Evolutionary conservation across 64 coral and sea anemone genomes (phyloP), one percentile per base, ranked within the genome.

Genomic region (Pocillopora verrucosa): DNA sequence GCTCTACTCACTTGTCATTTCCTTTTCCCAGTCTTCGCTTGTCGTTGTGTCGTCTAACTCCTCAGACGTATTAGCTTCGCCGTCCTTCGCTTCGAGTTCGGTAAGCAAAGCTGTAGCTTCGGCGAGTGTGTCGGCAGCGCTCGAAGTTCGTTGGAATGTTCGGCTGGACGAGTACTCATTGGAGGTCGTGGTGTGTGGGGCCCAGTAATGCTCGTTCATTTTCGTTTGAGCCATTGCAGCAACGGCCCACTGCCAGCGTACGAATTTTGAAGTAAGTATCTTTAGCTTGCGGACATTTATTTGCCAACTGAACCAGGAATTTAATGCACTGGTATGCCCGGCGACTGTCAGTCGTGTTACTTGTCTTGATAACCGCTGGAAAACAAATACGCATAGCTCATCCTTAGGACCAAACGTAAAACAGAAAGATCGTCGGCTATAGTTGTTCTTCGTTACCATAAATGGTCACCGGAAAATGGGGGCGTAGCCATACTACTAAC

Each of bases 181-280:
- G 22, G 94, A 96, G 11, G 91, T 82, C 16, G 91, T 89, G 16
- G 94, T 92, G 16, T 96, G 94, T 61, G 94, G 94, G 24, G 94
- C 83, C 94, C 94, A 96, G 59, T 93, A 93, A 84, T 96, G 91
- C 61, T 96, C 94, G 22, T 84, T 96, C 94, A 96, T 96, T 88
- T 96, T 61, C 82, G 93, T 69, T 96, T 96, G 0, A 96, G 88
- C 94, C 94, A 96, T 9, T 96, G 92, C 11, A n/a, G n/a, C n/a
- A n/a, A 96, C 94, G 36, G 94, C 94, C 94, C 94, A 96, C 25
- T 96, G 94, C 94, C 94, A 96, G 17, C 94, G 94, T 26, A 92
- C 25, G 94, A 93, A 77, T 96, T 96, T 73, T 96, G 94, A 76
- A 96, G 91, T 22, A 96, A 78, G 62, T 90, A 70, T 96, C 91